Evolutionary conservation across 2,797 vertebrate genomes (phyloP), one percentile per base, ranked within the genome.

Genomic region (Xyrichtys novacula): DNA sequence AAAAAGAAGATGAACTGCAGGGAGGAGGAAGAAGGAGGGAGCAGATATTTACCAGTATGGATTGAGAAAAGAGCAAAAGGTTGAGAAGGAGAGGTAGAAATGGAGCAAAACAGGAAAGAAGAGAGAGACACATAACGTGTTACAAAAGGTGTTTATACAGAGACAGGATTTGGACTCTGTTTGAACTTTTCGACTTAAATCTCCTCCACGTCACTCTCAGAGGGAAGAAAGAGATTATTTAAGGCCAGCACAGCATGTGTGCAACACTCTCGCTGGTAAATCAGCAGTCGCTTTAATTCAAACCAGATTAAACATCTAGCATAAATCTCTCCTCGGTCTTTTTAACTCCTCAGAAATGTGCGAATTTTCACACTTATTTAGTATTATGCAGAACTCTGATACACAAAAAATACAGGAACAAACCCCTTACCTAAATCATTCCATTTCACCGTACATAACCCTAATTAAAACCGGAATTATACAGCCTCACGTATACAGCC

Each of bases 251-350:
- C 52, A 65, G 48, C 63, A 61, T 64, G 50, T 74, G 62, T 58
- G 52, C 25, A 55, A 38, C 43, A 36, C 32, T 54, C 42, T 55
- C 19, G 14, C 16, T 26, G 12, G 11, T 67, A 26, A 71, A 68
- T 77, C 31, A 69, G 43, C 53, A 34, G 44, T 29, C 14, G 19
- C 34, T 59, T 66, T 68, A 65, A 80, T 77, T 63, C 29, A 62
- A 48, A 69, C 16, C 71, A 82, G 70, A 64, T 60, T 66, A 38
- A 19, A 32, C 31, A 34, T 52, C 15, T 53, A 62, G 59, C 14
- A 11, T 20, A 58, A 56, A 10, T 16, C 14, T 73, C 11, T 14
- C 16, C 56, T 48, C n/a, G 16, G n/a, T 43, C 25, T n/a, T 12
- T 9, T 55, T 22, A 16, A 20, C 36, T 34, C 5, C 43, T 40